Conservation (phyloP, 2,888 invertebrate species). For the Stictocephala bisonia region DNA sequence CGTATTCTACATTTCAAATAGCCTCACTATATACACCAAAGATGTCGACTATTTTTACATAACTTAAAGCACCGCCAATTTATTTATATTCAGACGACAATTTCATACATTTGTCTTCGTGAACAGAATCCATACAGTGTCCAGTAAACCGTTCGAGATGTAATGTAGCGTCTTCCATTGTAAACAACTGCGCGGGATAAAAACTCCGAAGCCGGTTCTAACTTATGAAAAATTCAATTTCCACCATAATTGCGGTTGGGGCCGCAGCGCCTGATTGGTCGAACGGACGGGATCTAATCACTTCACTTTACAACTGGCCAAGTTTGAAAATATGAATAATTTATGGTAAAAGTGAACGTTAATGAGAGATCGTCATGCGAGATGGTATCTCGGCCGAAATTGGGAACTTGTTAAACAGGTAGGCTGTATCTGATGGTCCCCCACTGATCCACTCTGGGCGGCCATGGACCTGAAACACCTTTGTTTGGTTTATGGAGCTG, state of each 20-base stretch:
- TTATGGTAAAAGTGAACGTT: slow-evolving; percentile 13
- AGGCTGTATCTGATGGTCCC: background rate
- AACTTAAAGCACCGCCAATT: too few species aligned
- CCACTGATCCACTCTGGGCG: background rate
- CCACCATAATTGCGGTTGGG: background rate
- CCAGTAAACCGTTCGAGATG: too few species aligned
- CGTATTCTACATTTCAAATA: too few species aligned
- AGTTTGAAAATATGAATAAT: slow-evolving; percentile 33
- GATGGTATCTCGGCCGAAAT: slow-evolving; percentile 17
- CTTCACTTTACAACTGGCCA: slow-evolving; percentile 19
- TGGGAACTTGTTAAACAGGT: slow-evolving; percentile 24
- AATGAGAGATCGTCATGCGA: slow-evolving; percentile 26
- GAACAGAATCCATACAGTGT: too few species aligned
- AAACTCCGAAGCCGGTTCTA: too few species aligned
- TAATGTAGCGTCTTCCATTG: too few species aligned
- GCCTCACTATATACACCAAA: too few species aligned
- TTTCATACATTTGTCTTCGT: too few species aligned
- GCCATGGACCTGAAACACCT: background rate
- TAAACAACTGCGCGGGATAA: too few species aligned
- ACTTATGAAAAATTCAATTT: slow-evolving; percentile 6
- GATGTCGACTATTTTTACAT: too few species aligned
- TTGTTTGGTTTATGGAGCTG: too few species aligned
- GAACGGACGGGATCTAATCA: slow-evolving; percentile 25
- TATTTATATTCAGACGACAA: too few species aligned
- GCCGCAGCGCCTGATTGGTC: background rate